Evolutionary conservation across 2,113 vertebrate species (phyloP).

Genomic region (Phrynosoma platyrhinos): DNA sequence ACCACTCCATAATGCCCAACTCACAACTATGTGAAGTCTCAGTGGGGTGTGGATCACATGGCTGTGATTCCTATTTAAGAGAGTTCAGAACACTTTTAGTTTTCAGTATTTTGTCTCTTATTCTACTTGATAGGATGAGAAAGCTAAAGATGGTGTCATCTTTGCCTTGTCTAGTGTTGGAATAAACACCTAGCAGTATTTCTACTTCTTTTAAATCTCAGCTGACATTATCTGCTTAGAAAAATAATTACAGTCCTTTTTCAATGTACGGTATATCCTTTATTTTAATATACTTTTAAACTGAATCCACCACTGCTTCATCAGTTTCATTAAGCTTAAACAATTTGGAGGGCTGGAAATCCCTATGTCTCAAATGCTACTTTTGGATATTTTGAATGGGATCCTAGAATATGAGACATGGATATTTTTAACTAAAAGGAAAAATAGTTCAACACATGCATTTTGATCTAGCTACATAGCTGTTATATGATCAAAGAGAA

Average conservation of each 20-base stretch:
- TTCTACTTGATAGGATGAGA: not conserved
- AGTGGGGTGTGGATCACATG: not conserved
- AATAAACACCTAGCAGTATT: constrained; percentile 21
- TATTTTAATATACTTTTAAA: not conserved
- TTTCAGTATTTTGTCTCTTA: not conserved
- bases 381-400: not conserved
- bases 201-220: constrained; percentile 10
- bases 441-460: not conserved
- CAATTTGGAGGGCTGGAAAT: not conserved
- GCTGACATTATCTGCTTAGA: constrained; percentile 7
- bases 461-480: not conserved
- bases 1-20: not conserved
- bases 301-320: not conserved
- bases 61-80: not conserved
- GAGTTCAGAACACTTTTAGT: not conserved
- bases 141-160: not conserved
- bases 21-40: not conserved
- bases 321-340: fast-evolving
- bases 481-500: not conserved
- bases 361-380: not conserved
- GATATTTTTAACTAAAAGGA: not conserved
- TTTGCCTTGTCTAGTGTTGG: constrained; percentile 24
- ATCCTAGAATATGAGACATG: not conserved
- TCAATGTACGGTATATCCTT: not conserved
- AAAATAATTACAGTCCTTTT: not conserved